Percentiles rank a stretch among this genome's conserved stretches.
Evolutionary conservation across 1,140 invertebrate genomes (phyloP).

Genomic region (Akabosia matsudoensis): DNA sequence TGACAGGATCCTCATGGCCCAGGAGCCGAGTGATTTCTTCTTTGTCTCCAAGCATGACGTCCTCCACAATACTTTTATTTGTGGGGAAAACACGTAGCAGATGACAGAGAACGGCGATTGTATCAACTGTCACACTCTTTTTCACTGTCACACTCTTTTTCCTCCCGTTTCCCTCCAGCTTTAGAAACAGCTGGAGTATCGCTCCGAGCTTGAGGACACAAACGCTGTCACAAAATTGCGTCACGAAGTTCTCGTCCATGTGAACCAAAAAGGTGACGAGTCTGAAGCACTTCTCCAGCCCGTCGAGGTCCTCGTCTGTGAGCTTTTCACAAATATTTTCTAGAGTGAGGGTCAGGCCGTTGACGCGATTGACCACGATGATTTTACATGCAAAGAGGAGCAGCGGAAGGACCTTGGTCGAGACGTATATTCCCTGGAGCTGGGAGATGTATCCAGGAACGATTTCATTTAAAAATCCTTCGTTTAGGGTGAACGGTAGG

Average conservation of each 20-base stretch:
- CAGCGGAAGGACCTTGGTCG: constrained; percentile 50
- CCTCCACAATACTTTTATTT: constrained; percentile 69
- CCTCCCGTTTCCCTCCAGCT: constrained; percentile 57
- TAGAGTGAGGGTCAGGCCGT: constrained; percentile 38
- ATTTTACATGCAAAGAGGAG: constrained; percentile 49
- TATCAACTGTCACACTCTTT: constrained; percentile 60
- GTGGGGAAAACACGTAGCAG: constrained; percentile 70
- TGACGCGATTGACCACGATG: constrained; percentile 34
- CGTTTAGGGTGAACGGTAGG: constrained; percentile 47
- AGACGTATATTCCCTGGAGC: constrained; percentile 46
- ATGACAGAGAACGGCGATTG: constrained; percentile 68
- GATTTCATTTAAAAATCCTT: constrained; percentile 22
- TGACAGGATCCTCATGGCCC: constrained; percentile 57
- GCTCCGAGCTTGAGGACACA: constrained; percentile 62
- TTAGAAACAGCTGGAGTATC: constrained; percentile 53
- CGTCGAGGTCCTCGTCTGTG: constrained; percentile 39
- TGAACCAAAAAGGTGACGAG: constrained; percentile 66
- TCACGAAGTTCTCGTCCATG: constrained; percentile 64
- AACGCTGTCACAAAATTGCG: constrained; percentile 73
- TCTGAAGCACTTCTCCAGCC: constrained; percentile 37
- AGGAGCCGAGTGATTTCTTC: constrained; percentile 57
- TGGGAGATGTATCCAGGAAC: constrained; percentile 32
- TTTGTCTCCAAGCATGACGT: constrained; percentile 59
- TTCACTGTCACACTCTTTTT: too few relatives aligned
- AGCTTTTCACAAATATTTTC: constrained; percentile 34